A percentile compares a stretch with the other conserved stretches of the same genome.
Conservation (phyloP, 2,888 invertebrate genomes). For the Blastobasis adustella region DNA sequence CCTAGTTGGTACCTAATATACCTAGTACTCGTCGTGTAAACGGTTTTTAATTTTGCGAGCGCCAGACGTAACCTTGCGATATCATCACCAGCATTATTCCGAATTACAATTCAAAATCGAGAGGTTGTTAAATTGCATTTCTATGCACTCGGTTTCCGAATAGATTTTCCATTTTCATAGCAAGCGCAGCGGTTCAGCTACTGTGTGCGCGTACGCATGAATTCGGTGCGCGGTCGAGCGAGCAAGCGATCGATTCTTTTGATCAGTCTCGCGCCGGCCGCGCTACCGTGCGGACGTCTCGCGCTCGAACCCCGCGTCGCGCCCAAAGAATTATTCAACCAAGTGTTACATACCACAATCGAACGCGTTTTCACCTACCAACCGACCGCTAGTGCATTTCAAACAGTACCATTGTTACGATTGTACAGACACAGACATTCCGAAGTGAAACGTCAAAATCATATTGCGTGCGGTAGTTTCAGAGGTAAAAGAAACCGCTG, state of each 20-base stretch:
- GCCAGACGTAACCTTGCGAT: too few relatives aligned
- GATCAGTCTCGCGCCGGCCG: constrained; percentile 43
- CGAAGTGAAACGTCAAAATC: constrained; percentile 19
- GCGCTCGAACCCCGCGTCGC: constrained; percentile 15
- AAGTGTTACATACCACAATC: too few relatives aligned
- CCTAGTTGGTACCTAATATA: too few relatives aligned
- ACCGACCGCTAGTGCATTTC: constrained; percentile 7
- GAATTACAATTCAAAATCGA: too few relatives aligned
- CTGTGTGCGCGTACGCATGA: background rate
- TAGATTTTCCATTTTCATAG: too few relatives aligned
- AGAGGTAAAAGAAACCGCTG: constrained; percentile 7
- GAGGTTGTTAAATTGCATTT: too few relatives aligned
- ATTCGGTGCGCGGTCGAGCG: background rate
- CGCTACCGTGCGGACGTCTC: constrained; percentile 38
- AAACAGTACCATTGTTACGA: too few relatives aligned
- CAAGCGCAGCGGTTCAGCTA: background rate
- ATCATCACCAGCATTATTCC: too few relatives aligned
- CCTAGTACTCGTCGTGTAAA: too few relatives aligned
- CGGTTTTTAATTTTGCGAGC: too few relatives aligned
- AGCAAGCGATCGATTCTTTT: constrained; percentile 9
- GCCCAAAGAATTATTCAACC: constrained; percentile 5
- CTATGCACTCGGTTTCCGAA: too few relatives aligned
- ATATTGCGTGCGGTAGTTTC: constrained; percentile 21
- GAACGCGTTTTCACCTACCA: background rate
- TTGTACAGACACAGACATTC: constrained; percentile 10